These are phyloP conservation scores for Potamilus streckersoni DNA, from an alignment of 1,140 invertebrate species.

Conservation along the genomic window DNA sequence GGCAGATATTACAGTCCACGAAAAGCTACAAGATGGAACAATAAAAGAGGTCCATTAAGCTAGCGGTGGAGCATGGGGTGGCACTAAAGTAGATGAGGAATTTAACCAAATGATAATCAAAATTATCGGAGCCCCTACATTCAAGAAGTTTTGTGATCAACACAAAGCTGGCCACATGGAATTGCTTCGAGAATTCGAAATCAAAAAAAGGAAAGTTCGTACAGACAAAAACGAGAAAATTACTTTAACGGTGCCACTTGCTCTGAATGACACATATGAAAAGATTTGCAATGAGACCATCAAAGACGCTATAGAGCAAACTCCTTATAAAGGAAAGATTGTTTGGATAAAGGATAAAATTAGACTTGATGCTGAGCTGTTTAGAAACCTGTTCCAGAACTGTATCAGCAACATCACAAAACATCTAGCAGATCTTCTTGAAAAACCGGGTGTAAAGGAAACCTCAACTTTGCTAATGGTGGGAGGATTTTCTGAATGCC, in stretches of 20 bases:
- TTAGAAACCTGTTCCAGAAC: slow-evolving; percentile 14
- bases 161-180: slow-evolving; percentile 20
- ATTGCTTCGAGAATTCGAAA: slow-evolving; percentile 29
- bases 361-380: slow-evolving; percentile 4
- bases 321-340: neutral
- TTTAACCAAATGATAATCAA: slow-evolving; percentile 20
- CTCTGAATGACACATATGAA: slow-evolving; percentile 9
- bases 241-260: slow-evolving; percentile 23
- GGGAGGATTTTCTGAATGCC: slow-evolving; percentile 28
- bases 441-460: neutral
- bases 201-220: slow-evolving; percentile 21
- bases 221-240: slow-evolving; percentile 16
- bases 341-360: slow-evolving; percentile 6
- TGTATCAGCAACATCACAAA: slow-evolving; percentile 7
- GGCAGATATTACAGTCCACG: slow-evolving; percentile 30
- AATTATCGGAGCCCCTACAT: slow-evolving; percentile 17
- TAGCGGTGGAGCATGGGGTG: slow-evolving; percentile 33
- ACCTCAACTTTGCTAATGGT: slow-evolving; percentile 22
- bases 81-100: slow-evolving; percentile 32
- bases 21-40: slow-evolving; percentile 6
- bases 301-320: neutral
- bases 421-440: slow-evolving; percentile 10
- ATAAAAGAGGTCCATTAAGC: slow-evolving; percentile 31
- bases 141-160: slow-evolving; percentile 17
- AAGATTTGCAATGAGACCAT: neutral